These are phyloP conservation scores for Chelon auratus DNA, from an alignment of 2,797 vertebrate species.

Conservation along the genomic window DNA sequence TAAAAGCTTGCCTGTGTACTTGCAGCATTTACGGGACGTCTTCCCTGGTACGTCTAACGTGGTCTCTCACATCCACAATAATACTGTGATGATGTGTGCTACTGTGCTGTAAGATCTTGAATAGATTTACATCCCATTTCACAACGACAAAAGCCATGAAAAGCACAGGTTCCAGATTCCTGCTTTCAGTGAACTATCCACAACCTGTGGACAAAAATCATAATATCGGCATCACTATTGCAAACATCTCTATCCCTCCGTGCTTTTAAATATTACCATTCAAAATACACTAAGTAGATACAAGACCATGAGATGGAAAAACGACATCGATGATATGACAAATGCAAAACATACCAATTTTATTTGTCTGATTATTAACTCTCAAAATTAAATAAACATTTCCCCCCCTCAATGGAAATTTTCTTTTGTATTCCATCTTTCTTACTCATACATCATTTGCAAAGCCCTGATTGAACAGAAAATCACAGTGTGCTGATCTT, in stretches of 20 bases:
- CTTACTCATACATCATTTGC: conserved; percentile 60
- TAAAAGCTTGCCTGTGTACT: conserved; percentile 68
- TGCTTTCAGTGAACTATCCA: conserved; percentile 53
- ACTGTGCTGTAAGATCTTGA: conserved; percentile 42
- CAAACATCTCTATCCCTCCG: conserved; percentile 50
- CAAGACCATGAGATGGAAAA: conserved; percentile 25
- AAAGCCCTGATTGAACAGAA: conserved; percentile 77
- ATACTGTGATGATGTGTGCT: conserved; percentile 51
- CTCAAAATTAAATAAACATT: conserved; percentile 63
- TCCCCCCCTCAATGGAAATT: conserved; percentile 43
- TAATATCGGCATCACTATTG: conserved; percentile 40
- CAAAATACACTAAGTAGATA: conserved; percentile 50
- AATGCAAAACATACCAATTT: conserved; percentile 66
- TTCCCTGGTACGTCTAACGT: conserved; percentile 47
- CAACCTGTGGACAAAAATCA: conserved; percentile 48
- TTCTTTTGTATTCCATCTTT: conserved; percentile 69
- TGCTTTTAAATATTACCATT: conserved; percentile 55
- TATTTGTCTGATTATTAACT: conserved; percentile 66
- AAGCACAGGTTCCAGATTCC: conserved; percentile 54
- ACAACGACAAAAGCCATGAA: conserved; percentile 72
- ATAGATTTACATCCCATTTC: conserved; percentile 58
- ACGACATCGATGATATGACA: conserved; percentile 63
- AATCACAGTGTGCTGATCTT: conserved; percentile 76
- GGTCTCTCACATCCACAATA: conserved; percentile 47
- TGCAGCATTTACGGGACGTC: conserved; percentile 62